Percentiles rank a stretch among this genome's conserved stretches.
Conservation (phyloP, 2,113 vertebrate species). For the Struthio camelus region DNA sequence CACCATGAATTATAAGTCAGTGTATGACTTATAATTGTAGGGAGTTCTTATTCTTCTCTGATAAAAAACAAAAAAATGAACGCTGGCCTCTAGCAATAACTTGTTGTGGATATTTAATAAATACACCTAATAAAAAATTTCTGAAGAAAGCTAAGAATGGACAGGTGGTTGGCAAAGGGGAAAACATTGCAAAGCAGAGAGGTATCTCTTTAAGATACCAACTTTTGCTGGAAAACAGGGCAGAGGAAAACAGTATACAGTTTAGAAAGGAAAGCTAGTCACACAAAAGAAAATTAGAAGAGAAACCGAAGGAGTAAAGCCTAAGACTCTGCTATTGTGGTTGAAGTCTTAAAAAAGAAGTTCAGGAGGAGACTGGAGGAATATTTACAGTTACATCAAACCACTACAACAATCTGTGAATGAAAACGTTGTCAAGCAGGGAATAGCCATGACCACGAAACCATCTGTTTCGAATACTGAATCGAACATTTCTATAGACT, state of each 20-base stretch:
- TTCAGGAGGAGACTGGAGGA: neutral
- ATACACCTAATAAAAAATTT: neutral
- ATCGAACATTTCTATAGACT: neutral
- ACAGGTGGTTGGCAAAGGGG: neutral
- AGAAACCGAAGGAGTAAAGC: neutral
- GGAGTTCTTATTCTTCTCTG: neutral
- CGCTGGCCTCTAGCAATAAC: neutral
- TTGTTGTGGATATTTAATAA: neutral
- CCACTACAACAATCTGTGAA: neutral
- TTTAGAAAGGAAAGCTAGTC: neutral
- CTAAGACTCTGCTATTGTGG: neutral
- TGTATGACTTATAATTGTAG: neutral
- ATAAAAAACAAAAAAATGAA: neutral
- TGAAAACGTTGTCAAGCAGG: neutral
- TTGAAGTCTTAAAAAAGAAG: neutral
- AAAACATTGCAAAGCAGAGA: neutral
- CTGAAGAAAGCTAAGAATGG: neutral
- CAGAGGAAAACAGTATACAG: neutral
- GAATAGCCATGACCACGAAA: neutral
- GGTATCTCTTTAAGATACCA: neutral
- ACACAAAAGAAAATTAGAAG: neutral
- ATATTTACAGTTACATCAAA: neutral
- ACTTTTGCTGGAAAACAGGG: neutral
- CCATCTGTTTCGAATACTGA: neutral
- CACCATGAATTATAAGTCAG: neutral